A percentile compares a stretch with the other conserved stretches of the same genome.
These are phyloP conservation scores for Enteromius afrohamiltoni DNA, from an alignment of 2,797 vertebrate genomes.

Conservation along the genomic window DNA sequence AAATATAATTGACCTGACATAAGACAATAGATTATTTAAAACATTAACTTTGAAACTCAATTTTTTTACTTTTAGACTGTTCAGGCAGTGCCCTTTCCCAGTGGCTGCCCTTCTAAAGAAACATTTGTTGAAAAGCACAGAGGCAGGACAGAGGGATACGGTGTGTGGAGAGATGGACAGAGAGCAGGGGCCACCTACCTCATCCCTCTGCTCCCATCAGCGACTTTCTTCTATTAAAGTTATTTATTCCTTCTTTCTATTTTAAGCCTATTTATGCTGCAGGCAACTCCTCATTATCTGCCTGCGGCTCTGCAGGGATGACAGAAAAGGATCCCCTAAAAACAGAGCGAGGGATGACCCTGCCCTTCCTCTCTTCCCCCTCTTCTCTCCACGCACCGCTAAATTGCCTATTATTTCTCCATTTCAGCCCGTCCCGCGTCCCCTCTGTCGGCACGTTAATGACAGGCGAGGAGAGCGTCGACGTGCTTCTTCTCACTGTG, in stretches of 20 bases:
- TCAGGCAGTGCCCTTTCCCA: background rate
- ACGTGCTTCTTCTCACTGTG: conserved; percentile 21
- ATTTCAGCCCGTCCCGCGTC: conserved; percentile 48
- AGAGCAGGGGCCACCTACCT: conserved; percentile 5
- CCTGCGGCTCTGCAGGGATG: conserved; percentile 47
- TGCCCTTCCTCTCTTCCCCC: conserved; percentile 43
- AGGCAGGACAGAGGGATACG: background rate
- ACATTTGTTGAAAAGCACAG: conserved; percentile 24
- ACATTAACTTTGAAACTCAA: too few relatives aligned
- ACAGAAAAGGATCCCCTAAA: conserved; percentile 52
- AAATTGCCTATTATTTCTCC: conserved; percentile 64
- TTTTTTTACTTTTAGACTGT: background rate
- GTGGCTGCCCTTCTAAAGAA: background rate
- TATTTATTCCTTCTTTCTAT: conserved; percentile 57
- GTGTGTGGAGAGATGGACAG: background rate
- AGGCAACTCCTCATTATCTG: conserved; percentile 52
- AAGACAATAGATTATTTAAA: too few relatives aligned
- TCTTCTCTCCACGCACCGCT: conserved; percentile 49
- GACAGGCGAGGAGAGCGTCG: conserved; percentile 47
- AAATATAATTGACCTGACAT: too few relatives aligned
- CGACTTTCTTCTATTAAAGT: conserved; percentile 41
- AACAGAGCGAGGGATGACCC: conserved; percentile 58
- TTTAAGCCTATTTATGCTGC: conserved; percentile 57
- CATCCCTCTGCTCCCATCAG: conserved; percentile 51
- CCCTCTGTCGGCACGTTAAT: conserved; percentile 67